Evolutionary conservation across 2,797 vertebrate genomes (phyloP).

Genomic region (Phoxinus dragarum): DNA sequence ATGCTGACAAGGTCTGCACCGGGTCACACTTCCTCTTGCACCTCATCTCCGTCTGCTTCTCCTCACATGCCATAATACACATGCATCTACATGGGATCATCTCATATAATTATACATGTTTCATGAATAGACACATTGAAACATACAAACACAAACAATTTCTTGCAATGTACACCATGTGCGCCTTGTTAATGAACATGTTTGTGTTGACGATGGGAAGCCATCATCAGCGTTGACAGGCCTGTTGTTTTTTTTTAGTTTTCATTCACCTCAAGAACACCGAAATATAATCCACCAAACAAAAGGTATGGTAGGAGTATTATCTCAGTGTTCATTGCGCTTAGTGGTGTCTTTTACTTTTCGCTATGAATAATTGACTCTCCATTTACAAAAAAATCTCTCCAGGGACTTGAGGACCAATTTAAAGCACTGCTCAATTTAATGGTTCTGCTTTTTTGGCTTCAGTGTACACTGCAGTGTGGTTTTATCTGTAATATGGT

Average conservation of each 20-base stretch:
- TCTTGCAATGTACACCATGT: neutral
- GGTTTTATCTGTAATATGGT: neutral
- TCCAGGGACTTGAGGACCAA: slow-evolving; percentile 35
- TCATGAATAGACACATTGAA: neutral
- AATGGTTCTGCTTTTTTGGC: slow-evolving; percentile 14
- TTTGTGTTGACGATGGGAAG: neutral
- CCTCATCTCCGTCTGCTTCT: neutral
- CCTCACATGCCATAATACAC: slow-evolving; percentile 18
- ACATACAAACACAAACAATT: neutral
- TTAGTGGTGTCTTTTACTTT: slow-evolving; percentile 32
- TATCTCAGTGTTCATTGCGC: slow-evolving; percentile 4
- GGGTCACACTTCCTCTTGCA: slow-evolving; percentile 30
- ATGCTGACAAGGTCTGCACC: slow-evolving; percentile 34
- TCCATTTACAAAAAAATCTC: slow-evolving; percentile 36
- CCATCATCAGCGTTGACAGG: neutral
- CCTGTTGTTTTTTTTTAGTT: neutral
- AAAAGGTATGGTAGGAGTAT: neutral
- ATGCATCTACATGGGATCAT: neutral
- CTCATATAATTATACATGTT: neutral
- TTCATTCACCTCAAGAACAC: neutral
- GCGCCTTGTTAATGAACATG: neutral
- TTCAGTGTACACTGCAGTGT: neutral
- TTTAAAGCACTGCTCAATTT: slow-evolving; percentile 10
- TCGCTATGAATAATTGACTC: slow-evolving; percentile 37
- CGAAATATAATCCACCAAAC: neutral